Base-by-base conservation (phyloP, 1,140 invertebrate species). In the Yoshiicerus persimilis region DNA sequence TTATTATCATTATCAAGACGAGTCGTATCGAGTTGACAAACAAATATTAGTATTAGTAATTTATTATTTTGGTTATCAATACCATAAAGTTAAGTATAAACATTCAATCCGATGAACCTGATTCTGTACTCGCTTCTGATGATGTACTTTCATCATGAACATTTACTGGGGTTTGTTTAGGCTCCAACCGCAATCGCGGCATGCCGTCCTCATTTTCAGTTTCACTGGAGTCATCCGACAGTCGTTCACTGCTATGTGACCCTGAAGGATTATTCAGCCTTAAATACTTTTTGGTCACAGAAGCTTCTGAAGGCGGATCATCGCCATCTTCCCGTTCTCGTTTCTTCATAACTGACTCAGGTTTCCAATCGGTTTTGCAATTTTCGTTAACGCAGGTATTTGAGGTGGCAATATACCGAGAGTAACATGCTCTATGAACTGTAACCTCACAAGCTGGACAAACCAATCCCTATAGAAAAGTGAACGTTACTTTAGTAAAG, bases 181-280 rank as follows among this genome's bases (percentile, higher is more conserved):
- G 88, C 16, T 86, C 70, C 30, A 89, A 84, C 20, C 75, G 23
- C 30, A 89, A 84, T 27, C 75, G 23, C 16, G 88, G 88, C 88
- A 89, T 89, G 11, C 62, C 86, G 10, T 56, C 75, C 16, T 86
- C 84, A 38, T 84, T 64, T 39, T 86, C 84, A 10, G 27, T 62
- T 75, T 85, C 56, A 66, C 62, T 41, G 16, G 83, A 34, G 34
- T 23, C n/a, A 41, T 70, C 38, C 6, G 9, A 27, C 10, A n/a
- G 41, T 10, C 20, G 11, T 27, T 38, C 25, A 36, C 36, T 23
- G 23, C 23, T 32, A 34, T n/a, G 20, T 36, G 23, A 1, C 62
- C 27, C 23, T 36, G 10, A 47, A 6, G 47, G n/a, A 56, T 56
- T n/a, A 56, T 56, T 56, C 16, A n/a, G 2, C 4, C 16, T 2